These are phyloP conservation scores for Falco cherrug DNA, from an alignment of 2,797 vertebrate genomes.

Conservation along the genomic window DNA sequence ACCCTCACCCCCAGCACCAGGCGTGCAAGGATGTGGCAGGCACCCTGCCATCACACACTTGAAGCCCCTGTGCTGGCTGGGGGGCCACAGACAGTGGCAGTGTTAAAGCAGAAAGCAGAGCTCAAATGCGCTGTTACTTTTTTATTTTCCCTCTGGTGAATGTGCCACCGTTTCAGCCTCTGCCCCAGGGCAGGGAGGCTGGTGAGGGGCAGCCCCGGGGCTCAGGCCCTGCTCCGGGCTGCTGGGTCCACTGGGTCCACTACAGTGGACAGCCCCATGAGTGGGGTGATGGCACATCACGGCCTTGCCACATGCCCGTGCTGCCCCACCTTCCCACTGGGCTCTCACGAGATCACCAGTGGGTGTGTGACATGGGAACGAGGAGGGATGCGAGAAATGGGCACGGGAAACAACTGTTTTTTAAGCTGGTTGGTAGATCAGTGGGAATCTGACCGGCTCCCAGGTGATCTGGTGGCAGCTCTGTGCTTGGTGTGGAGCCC, in stretches of 20 bases:
- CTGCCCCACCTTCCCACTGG: background rate
- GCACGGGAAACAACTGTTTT: background rate
- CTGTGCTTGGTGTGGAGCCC: background rate
- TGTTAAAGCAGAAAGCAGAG: background rate
- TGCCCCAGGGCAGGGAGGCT: background rate
- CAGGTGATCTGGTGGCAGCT: background rate
- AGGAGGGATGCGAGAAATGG: background rate
- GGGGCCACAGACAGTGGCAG: background rate
- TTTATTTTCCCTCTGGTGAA: background rate
- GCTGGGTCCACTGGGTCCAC: fast-evolving
- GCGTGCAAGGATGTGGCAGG: fast-evolving
- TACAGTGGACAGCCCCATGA: background rate
- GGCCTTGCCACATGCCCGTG: background rate
- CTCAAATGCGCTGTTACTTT: background rate
- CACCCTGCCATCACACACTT: fast-evolving
- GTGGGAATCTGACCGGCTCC: fast-evolving
- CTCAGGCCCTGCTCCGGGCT: background rate
- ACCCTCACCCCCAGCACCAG: background rate
- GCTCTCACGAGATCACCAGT: background rate
- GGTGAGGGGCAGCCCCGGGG: background rate
- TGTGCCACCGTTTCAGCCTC: background rate
- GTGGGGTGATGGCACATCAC: background rate
- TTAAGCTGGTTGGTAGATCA: background rate
- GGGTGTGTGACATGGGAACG: fast-evolving
- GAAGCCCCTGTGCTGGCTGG: fast-evolving